Conservation (phyloP, 2,888 invertebrate species). For the Platycnemis pennipes region DNA sequence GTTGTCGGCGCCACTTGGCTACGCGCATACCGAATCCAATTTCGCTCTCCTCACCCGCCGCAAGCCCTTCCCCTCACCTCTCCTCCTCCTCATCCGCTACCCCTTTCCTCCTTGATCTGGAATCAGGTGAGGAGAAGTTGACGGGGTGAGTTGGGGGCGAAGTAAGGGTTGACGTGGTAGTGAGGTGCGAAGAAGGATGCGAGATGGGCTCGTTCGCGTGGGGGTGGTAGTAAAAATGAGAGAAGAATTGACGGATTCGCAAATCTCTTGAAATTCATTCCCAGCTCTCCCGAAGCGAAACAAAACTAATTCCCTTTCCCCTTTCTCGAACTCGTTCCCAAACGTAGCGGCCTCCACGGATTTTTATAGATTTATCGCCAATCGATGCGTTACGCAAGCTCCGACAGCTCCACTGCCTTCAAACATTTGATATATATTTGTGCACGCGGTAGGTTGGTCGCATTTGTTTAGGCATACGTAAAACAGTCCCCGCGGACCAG, state of each 20-base stretch:
- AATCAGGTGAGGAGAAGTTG: background rate
- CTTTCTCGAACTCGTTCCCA: background rate
- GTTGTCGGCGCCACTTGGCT: background rate
- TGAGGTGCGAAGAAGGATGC: background rate
- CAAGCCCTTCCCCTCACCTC: background rate
- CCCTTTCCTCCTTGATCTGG: background rate
- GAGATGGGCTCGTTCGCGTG: background rate
- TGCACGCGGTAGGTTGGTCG: too few species aligned
- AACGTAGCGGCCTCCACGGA: background rate
- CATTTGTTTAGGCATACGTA: too few species aligned
- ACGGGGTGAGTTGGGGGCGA: background rate
- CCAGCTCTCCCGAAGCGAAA: background rate
- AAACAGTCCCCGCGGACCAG: too few species aligned
- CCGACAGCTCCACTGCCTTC: background rate
- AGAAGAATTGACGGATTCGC: background rate
- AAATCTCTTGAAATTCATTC: background rate
- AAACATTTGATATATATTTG: background rate
- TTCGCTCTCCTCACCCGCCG: background rate
- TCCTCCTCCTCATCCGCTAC: background rate
- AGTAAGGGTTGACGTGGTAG: background rate
- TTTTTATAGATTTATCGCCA: background rate
- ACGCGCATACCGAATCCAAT: conserved; percentile 60
- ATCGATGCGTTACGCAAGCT: background rate
- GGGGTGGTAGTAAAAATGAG: background rate
- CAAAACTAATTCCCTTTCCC: background rate